Conservation (phyloP, 2,113 vertebrate genomes). For the Anas platyrhynchos region DNA sequence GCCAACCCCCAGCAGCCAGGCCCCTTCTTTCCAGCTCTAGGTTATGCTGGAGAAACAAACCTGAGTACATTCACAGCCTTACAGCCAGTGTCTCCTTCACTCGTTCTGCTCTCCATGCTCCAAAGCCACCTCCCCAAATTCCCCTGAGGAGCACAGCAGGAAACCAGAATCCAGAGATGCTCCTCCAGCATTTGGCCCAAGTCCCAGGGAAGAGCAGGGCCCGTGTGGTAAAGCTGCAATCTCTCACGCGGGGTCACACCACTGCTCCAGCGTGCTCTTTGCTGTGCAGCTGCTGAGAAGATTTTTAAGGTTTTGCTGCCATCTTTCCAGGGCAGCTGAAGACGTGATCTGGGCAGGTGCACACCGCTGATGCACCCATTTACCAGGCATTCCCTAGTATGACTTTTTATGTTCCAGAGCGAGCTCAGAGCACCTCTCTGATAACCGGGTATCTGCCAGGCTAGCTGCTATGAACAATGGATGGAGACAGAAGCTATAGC, state of each 20-base stretch:
- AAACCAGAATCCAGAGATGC: constrained; percentile 11
- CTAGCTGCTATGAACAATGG: neutral
- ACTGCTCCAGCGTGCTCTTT: neutral
- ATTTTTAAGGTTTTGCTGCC: constrained; percentile 36
- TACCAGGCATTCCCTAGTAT: neutral
- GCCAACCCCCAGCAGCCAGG: neutral
- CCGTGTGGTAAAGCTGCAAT: neutral
- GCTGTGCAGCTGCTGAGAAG: constrained; percentile 6
- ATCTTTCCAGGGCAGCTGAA: constrained; percentile 46
- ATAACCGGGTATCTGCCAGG: neutral
- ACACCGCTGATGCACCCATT: constrained; percentile 13
- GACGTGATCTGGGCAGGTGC: constrained; percentile 39
- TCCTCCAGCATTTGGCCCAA: neutral
- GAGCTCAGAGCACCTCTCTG: neutral
- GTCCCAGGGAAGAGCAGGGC: constrained; percentile 19
- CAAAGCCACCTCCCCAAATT: neutral
- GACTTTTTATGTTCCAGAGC: neutral
- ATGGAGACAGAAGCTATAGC: neutral
- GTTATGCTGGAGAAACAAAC: neutral
- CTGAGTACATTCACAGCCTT: neutral
- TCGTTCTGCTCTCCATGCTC: neutral
- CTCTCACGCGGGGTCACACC: neutral
- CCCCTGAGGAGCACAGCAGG: fast-evolving
- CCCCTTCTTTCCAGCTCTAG: neutral
- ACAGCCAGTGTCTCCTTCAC: neutral